Evolutionary conservation across 2,888 invertebrate species (phyloP).

Genomic region (Lochmaea crataegi): DNA sequence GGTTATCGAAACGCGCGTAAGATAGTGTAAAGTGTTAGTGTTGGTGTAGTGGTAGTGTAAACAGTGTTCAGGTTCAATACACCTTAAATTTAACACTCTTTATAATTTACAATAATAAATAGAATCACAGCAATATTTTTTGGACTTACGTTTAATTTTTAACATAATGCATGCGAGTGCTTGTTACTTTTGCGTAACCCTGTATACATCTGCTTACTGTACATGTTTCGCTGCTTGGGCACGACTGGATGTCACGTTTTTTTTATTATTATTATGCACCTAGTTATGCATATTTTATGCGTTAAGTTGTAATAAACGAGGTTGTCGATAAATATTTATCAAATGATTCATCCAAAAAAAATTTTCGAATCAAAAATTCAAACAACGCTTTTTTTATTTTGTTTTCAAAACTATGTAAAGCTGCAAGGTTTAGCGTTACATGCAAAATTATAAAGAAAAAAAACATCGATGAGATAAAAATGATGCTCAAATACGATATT

Average conservation of each 20-base stretch:
- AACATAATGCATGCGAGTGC: not conserved
- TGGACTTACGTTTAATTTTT: not conserved
- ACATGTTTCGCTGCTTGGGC: conserved; percentile 2
- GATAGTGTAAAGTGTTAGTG: too few relatives aligned
- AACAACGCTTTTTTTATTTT: not conserved
- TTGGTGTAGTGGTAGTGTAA: too few relatives aligned
- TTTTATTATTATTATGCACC: conserved; percentile 12
- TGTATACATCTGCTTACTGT: conserved; percentile 12
- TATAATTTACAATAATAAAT: too few relatives aligned
- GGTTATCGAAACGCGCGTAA: too few relatives aligned
- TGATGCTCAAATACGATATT: too few relatives aligned
- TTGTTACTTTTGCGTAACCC: conserved; percentile 4
- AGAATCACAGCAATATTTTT: too few relatives aligned
- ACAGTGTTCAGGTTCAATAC: too few relatives aligned
- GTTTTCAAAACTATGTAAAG: too few relatives aligned
- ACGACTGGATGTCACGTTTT: conserved; percentile 18
- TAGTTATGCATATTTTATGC: conserved; percentile 12
- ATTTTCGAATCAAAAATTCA: not conserved
- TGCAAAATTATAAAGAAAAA: too few relatives aligned
- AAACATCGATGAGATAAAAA: too few relatives aligned
- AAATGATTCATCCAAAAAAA: not conserved
- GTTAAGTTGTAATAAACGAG: not conserved
- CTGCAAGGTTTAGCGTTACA: too few relatives aligned
- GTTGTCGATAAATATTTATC: not conserved
- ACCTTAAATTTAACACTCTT: too few relatives aligned